phyloP scores from a whole-genome alignment of 2,797 vertebrate species.

The Sebastes steindachneri region DNA sequence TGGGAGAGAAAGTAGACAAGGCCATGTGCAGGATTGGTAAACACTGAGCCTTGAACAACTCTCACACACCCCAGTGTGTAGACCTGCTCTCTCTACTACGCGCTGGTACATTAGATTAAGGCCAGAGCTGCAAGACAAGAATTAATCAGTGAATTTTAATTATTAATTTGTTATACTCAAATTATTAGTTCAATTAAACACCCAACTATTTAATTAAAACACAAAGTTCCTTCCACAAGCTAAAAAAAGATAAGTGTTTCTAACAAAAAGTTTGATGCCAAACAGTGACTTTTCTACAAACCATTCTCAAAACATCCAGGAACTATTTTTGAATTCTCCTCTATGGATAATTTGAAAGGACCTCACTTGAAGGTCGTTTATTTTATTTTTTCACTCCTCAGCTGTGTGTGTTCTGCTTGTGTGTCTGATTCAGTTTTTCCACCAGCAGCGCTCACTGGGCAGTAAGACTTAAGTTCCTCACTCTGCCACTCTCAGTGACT shows the following conservation, averaged over 20 bases:
- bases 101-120: neutral
- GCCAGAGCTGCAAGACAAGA: neutral
- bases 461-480: conserved; percentile 23
- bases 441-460: neutral
- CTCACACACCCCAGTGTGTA: neutral
- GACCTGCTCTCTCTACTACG: neutral
- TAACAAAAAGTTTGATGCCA: neutral
- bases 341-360: neutral
- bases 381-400: neutral
- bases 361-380: conserved; percentile 1
- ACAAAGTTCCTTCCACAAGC: neutral
- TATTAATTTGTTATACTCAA: neutral
- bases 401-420: conserved; percentile 1
- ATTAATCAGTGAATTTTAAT: neutral
- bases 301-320: neutral
- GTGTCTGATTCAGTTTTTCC: conserved; percentile 63
- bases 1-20: neutral
- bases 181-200: neutral
- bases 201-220: neutral
- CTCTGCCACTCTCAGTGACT: conserved; percentile 38
- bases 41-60: neutral
- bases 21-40: neutral
- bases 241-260: neutral
- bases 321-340: conserved; percentile 14
- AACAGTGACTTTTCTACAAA: neutral